Evolutionary conservation across 2,113 vertebrate species (phyloP).

Genomic region (Ictidomys tridecemlineatus): DNA sequence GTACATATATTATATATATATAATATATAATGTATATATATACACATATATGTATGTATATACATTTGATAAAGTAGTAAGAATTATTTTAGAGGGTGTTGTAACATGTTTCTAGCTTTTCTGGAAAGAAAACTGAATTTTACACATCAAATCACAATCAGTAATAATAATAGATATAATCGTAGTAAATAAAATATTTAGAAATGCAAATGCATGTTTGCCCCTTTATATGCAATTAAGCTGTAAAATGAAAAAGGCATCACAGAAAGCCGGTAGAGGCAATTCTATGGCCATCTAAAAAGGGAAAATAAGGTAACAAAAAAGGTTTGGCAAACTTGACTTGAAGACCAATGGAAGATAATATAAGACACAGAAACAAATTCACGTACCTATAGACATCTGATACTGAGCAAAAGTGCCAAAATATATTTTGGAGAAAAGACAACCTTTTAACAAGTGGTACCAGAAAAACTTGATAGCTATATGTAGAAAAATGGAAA

Average conservation of each 20-base stretch:
- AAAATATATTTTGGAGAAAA: no score
- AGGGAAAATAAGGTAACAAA: neutral
- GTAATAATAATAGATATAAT: neutral
- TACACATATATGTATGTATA: neutral
- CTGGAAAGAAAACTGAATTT: neutral
- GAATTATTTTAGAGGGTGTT: neutral
- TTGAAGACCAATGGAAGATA: no score
- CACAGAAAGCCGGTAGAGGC: neutral
- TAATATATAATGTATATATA: no score
- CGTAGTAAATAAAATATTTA: slow-evolving; percentile 36
- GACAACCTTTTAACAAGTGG: no score
- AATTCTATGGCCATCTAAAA: neutral
- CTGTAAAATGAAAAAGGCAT: neutral
- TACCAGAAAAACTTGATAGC: no score
- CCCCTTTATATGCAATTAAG: neutral
- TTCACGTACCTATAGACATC: no score
- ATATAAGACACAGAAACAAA: no score
- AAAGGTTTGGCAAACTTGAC: no score
- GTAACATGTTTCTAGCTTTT: neutral
- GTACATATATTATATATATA: no score
- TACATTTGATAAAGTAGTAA: neutral
- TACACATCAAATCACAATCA: neutral
- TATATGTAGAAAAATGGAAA: no score
- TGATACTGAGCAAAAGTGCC: no score
- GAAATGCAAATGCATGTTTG: neutral